phyloP scores from a whole-genome alignment of 2,113 vertebrate species.

The Podiceps cristatus region DNA sequence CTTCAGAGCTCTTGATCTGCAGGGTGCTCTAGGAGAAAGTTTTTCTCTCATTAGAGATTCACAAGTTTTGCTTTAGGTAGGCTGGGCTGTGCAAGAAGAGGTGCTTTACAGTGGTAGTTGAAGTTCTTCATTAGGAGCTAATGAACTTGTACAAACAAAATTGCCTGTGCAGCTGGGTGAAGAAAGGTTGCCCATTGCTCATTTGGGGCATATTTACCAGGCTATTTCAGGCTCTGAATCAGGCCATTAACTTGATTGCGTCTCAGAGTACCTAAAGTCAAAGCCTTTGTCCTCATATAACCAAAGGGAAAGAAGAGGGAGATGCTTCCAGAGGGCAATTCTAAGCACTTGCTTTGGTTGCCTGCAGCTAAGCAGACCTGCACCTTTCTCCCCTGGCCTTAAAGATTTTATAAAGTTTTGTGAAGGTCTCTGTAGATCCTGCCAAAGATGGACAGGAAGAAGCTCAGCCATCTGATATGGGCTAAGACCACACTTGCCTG shows the following conservation, averaged over 20 bases:
- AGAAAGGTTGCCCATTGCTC: not conserved
- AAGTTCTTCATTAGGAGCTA: not conserved
- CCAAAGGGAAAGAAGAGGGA: not conserved
- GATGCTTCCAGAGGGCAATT: not conserved
- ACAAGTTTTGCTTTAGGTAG: not conserved
- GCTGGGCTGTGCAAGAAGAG: not conserved
- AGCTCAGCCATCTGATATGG: not conserved
- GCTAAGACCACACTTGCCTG: not conserved
- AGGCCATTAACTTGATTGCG: not conserved
- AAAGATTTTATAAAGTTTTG: not conserved
- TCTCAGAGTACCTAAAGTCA: not conserved
- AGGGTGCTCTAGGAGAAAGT: not conserved
- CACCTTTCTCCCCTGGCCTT: accelerated
- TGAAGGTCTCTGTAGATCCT: not conserved
- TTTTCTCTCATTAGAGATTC: not conserved
- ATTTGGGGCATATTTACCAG: not conserved
- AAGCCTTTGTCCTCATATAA: not conserved
- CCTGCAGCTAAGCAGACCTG: not conserved
- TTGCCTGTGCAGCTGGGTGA: not conserved
- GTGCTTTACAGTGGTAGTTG: not conserved
- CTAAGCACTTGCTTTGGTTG: not conserved
- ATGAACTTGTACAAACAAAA: not conserved
- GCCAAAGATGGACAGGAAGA: not conserved
- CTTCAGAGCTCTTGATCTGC: not conserved
- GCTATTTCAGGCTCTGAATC: not conserved